Percentiles rank a stretch among this genome's conserved stretches.
These are phyloP conservation scores for Drosophila lowei DNA, from an alignment of 1,140 invertebrate genomes.

Conservation along the genomic window DNA sequence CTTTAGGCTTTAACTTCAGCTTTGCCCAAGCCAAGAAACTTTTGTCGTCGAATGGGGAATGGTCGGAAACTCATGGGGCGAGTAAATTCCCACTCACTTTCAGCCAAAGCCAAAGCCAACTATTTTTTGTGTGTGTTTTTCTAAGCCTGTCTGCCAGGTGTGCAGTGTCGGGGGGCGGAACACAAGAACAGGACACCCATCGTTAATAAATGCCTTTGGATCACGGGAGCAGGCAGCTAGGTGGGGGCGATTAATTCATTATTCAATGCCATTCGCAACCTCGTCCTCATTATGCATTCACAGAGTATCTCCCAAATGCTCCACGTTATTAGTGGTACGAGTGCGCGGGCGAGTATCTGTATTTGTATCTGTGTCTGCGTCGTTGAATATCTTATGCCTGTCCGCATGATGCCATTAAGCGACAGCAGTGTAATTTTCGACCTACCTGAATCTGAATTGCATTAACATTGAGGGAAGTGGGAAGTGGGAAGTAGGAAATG, in stretches of 20 bases:
- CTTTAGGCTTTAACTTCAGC: too few species aligned
- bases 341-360: background rate
- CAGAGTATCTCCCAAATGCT: slow-evolving; percentile 24
- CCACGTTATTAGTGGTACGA: slow-evolving; percentile 3
- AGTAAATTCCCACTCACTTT: too few species aligned
- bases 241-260: slow-evolving; percentile 45
- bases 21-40: too few species aligned
- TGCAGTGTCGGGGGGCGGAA: background rate
- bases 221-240: slow-evolving; percentile 39
- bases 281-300: slow-evolving; percentile 41
- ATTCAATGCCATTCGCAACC: slow-evolving; percentile 27
- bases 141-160: background rate
- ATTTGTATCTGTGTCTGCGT: background rate
- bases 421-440: slow-evolving; percentile 11
- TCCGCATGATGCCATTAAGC: slow-evolving; percentile 8
- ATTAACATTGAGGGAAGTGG: slow-evolving; percentile 11
- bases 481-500: too few species aligned
- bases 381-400: background rate
- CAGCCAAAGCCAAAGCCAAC: too few species aligned
- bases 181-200: background rate
- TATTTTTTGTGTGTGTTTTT: too few species aligned
- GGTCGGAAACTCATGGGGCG: too few species aligned
- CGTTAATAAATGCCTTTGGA: slow-evolving; percentile 24
- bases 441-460: slow-evolving; percentile 12
- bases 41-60: too few species aligned